A percentile compares a stretch with the other conserved stretches of the same genome.
phyloP scores from a whole-genome alignment of 30 jellyfish, hydroid and myxozoan species.

The Turritopsis dohrnii region DNA sequence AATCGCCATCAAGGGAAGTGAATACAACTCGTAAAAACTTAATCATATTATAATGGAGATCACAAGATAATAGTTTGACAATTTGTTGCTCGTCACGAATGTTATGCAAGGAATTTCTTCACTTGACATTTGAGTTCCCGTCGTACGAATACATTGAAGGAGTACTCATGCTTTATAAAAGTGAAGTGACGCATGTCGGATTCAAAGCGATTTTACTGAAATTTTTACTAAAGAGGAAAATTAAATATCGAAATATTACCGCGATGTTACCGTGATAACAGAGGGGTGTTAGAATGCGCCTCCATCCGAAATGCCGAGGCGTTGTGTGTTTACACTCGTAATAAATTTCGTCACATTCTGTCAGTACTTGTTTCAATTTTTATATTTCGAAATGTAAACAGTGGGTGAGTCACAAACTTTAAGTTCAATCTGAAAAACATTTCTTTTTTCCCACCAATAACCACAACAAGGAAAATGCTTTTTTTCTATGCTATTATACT shows the following conservation, averaged over 20 bases:
- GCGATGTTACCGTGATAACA: too few relatives aligned
- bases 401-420: not conserved
- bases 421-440: not conserved
- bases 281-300: not conserved
- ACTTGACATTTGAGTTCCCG: not conserved
- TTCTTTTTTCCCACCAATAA: not conserved
- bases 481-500: not conserved
- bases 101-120: not conserved
- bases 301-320: not conserved
- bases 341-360: not conserved
- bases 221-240: not conserved
- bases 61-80: not conserved
- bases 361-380: not conserved
- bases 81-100: not conserved
- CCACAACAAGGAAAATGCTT: not conserved
- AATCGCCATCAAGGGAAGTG: not conserved
- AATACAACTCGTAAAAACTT: too few relatives aligned
- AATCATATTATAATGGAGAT: not conserved
- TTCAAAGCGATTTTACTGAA: not conserved
- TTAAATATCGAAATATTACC: not conserved
- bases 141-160: not conserved
- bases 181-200: not conserved
- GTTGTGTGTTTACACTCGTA: not conserved
- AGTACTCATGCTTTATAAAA: not conserved
- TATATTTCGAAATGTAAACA: not conserved